Percentiles rank a stretch among this genome's conserved stretches.
Conservation (phyloP, 2,797 vertebrate genomes). For the Catamblyrhynchus diadema region DNA sequence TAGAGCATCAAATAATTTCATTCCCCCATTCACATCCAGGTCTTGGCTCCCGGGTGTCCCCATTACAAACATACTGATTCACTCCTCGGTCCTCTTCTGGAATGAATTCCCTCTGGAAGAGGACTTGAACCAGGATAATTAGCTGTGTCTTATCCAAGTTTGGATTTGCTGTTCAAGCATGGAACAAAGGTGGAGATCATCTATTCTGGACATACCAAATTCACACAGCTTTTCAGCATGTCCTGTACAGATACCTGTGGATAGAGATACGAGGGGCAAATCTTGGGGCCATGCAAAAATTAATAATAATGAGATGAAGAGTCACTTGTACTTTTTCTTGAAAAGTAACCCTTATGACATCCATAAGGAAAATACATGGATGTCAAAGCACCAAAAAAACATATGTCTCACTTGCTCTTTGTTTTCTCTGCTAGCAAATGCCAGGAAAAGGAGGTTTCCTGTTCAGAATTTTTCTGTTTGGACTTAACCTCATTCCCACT, state of each 20-base stretch:
- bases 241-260: not conserved
- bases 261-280: not conserved
- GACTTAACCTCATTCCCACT: not conserved
- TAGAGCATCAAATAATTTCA: not conserved
- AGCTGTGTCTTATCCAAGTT: not conserved
- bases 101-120: not conserved
- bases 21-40: not conserved
- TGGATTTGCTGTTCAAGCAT: not conserved
- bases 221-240: not conserved
- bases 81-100: not conserved
- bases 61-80: accelerated
- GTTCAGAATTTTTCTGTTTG: not conserved
- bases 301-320: not conserved
- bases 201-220: not conserved
- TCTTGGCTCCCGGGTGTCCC: not conserved
- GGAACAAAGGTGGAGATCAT: not conserved
- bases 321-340: not conserved
- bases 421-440: not conserved
- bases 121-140: not conserved
- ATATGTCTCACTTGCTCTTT: not conserved
- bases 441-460: not conserved
- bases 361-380: not conserved
- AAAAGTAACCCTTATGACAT: not conserved
- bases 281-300: not conserved
- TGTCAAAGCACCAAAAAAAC: not conserved